Conservation (phyloP, 2,888 invertebrate genomes). For the Rhabditophanes sp. region DNA sequence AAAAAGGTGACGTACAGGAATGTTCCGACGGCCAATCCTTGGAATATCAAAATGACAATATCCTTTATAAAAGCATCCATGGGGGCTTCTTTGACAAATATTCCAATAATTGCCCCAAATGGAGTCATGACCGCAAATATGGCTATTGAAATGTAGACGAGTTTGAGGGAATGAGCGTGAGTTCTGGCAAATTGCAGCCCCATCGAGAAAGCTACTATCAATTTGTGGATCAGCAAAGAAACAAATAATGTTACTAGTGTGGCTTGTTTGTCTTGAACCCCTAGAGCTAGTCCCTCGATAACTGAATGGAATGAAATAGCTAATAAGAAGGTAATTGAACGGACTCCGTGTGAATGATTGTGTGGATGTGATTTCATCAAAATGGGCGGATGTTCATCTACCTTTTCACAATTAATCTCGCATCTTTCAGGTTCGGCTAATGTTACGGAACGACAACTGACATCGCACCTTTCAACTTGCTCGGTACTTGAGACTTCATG, state of each 20-base stretch:
- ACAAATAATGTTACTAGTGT: conserved; percentile 30
- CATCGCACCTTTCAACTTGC: no score
- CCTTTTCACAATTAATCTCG: conserved; percentile 35
- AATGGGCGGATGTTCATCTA: conserved; percentile 42
- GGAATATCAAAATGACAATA: conserved; percentile 46
- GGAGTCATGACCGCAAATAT: conserved; percentile 56
- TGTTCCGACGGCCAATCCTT: conserved; percentile 79
- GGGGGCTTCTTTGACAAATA: conserved; percentile 19
- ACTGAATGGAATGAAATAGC: conserved; percentile 53
- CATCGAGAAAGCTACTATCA: conserved; percentile 52
- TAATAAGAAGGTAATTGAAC: conserved; percentile 49
- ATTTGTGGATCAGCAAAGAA: conserved; percentile 41
- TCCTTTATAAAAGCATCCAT: conserved; percentile 17
- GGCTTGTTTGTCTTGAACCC: conserved; percentile 20
- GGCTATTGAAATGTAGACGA: conserved; percentile 44
- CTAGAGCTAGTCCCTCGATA: conserved; percentile 49
- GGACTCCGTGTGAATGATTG: conserved; percentile 41
- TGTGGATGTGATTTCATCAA: conserved; percentile 41
- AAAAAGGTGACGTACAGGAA: conserved; percentile 86
- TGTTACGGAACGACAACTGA: conserved; percentile 12
- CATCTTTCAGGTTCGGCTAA: conserved; percentile 43
- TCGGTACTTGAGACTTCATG: no score
- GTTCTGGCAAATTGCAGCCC: conserved; percentile 47
- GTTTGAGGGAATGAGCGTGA: conserved; percentile 38
- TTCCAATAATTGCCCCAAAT: conserved; percentile 48